These are phyloP conservation scores for Equus przewalskii DNA, from an alignment of 2,113 vertebrate species.

Conservation along the genomic window DNA sequence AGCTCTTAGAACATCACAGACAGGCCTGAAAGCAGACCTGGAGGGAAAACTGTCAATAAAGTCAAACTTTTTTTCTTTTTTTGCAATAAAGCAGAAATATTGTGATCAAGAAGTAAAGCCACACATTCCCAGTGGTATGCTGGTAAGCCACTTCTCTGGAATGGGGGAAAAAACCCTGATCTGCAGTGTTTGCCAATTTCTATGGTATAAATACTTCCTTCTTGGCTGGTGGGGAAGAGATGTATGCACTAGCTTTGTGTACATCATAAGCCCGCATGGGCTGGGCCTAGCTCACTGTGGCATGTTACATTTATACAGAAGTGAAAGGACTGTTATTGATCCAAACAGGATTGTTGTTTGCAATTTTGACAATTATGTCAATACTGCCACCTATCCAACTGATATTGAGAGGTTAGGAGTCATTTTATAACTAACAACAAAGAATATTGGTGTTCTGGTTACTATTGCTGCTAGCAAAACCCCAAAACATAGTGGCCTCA, in stretches of 20 bases:
- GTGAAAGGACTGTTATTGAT: not conserved
- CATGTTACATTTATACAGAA: not conserved
- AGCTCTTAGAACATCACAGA: not conserved
- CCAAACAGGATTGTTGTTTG: not conserved
- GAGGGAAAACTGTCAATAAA: not conserved
- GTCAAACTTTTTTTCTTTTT: not conserved
- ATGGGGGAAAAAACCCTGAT: not conserved
- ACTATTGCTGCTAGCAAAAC: not conserved
- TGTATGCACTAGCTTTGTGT: not conserved
- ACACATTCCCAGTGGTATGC: not conserved
- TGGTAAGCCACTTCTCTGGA: not conserved
- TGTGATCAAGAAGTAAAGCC: not conserved
- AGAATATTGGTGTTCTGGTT: not conserved
- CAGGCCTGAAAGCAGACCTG: not conserved
- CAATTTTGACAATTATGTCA: not conserved
- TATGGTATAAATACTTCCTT: not conserved
- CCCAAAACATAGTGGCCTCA: not conserved
- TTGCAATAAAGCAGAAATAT: not conserved
- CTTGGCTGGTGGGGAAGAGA: not conserved
- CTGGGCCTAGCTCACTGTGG: no score
- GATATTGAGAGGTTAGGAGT: not conserved
- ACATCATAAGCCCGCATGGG: not conserved
- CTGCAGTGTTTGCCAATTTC: not conserved
- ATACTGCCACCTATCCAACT: not conserved
- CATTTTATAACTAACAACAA: not conserved